phyloP scores from a whole-genome alignment of 2,113 vertebrate species.

The Microcebus tavaratra region DNA sequence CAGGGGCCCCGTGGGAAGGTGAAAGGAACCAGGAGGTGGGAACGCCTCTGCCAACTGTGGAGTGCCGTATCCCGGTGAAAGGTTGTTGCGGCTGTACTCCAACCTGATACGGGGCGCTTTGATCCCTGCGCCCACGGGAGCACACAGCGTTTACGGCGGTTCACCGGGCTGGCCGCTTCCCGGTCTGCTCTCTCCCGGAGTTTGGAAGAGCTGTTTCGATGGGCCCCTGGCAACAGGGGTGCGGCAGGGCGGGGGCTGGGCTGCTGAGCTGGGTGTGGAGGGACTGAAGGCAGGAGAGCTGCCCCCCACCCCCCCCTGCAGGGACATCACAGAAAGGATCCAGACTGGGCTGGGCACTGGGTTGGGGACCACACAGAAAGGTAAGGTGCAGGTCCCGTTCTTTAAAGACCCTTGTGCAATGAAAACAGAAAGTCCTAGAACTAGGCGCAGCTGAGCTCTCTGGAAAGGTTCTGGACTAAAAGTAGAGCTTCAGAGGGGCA shows the following conservation, averaged over 20 bases:
- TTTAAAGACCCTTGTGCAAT: background rate
- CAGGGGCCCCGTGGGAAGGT: background rate
- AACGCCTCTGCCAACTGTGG: constrained; percentile 6
- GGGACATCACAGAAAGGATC: background rate
- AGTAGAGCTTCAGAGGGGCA: background rate
- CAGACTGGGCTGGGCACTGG: background rate
- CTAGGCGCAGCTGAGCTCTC: background rate
- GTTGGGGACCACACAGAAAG: background rate
- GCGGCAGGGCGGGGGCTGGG: background rate
- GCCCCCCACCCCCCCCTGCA: background rate
- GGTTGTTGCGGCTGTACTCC: background rate
- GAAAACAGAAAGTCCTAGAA: background rate
- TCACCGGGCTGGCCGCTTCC: background rate
- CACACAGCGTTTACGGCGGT: constrained; percentile 7
- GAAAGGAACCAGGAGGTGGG: background rate
- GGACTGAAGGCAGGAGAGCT: background rate
- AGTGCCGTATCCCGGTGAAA: constrained; percentile 17
- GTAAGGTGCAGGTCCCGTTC: background rate
- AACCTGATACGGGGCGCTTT: constrained; percentile 17
- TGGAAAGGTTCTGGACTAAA: background rate
- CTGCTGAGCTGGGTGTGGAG: background rate
- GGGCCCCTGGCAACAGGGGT: constrained; percentile 37
- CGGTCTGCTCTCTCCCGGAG: background rate
- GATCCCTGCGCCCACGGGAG: background rate
- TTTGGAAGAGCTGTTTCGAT: constrained; percentile 32